phyloP scores from a whole-genome alignment of 2,888 invertebrate species.

The Podabrus alpinus region DNA sequence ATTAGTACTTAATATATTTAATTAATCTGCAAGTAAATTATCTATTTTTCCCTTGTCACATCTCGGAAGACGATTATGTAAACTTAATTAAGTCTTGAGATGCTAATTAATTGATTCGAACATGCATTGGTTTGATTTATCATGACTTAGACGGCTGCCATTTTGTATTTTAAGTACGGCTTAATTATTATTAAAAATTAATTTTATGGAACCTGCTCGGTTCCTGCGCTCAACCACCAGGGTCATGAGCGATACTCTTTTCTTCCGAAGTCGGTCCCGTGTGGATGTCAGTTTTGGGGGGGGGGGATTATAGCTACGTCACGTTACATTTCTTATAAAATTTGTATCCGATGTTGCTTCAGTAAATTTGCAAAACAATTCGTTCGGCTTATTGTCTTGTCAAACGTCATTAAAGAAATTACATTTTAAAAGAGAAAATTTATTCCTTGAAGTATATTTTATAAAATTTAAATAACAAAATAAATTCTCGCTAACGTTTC shows the following conservation, averaged over 20 bases:
- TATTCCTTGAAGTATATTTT: constrained; percentile 14
- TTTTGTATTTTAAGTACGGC: neutral
- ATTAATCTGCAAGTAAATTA: constrained; percentile 5
- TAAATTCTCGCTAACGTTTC: constrained; percentile 34
- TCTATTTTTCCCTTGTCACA: neutral
- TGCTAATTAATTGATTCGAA: neutral
- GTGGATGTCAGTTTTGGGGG: too few relatives aligned
- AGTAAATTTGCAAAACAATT: constrained; percentile 16
- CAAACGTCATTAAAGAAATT: constrained; percentile 16
- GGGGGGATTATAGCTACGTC: neutral
- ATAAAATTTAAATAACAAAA: constrained; percentile 31
- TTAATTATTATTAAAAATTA: neutral
- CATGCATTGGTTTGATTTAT: neutral
- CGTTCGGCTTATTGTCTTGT: constrained; percentile 21
- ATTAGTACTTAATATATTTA: constrained; percentile 17
- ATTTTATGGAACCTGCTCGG: neutral
- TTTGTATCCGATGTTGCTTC: neutral
- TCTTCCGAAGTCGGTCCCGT: too few relatives aligned
- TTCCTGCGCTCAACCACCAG: too few relatives aligned
- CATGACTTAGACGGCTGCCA: neutral
- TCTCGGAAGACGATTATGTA: neutral
- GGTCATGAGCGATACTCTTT: too few relatives aligned
- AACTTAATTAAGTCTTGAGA: neutral
- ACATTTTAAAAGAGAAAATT: constrained; percentile 13
- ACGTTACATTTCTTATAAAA: neutral